Base-by-base conservation (phyloP, 2,113 vertebrate species). In the Neolamprologus devosi region DNA sequence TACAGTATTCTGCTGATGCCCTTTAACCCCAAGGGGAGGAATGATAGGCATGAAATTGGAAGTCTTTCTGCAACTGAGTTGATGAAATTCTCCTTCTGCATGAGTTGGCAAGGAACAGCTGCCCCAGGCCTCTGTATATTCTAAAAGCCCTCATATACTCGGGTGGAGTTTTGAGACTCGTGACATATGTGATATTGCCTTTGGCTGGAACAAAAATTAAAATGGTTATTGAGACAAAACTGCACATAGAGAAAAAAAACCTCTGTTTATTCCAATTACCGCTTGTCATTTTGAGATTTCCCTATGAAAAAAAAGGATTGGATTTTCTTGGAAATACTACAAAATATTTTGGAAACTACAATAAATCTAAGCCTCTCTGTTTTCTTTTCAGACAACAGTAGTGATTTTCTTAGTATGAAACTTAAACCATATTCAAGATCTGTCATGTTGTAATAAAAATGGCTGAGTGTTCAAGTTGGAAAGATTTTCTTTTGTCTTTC, bases 11-110 rank as follows among this genome's bases (percentile, higher is more conserved):
- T 17, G 70, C 40, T 51, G 80, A 60, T 87, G 82, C 87, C 91
- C 88, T 94, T 91, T 88, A 81, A 89, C 88, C 85, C 89, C 5
- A 3, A 83, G 83, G 87, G 58, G 79, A 86, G 33, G 11, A 70
- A 83, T 87, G 92, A 92, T 91, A 86, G 79, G 86, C 87, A 90
- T 90, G 68, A 89, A 93, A 94, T 89, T 91, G 83, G 78, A 92
- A 89, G 58, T 88, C 87, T 75, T 79, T 90, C 87, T 85, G 70
- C 85, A 89, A 80, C 86, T 57, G 79, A 89, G 92, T 88, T 86
- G 85, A 91, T 90, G 85, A 92, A 83, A 86, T 86, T 89, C 80
- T 86, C 51, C 81, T 84, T 90, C 60, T 45, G 45, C 73, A 60
- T 63, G 86, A 87, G 60, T 28, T 58, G 51, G 9, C 30, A 28